These are phyloP conservation scores for Drosophila malerkotliana DNA, from an alignment of 1,140 invertebrate species.

Conservation along the genomic window DNA sequence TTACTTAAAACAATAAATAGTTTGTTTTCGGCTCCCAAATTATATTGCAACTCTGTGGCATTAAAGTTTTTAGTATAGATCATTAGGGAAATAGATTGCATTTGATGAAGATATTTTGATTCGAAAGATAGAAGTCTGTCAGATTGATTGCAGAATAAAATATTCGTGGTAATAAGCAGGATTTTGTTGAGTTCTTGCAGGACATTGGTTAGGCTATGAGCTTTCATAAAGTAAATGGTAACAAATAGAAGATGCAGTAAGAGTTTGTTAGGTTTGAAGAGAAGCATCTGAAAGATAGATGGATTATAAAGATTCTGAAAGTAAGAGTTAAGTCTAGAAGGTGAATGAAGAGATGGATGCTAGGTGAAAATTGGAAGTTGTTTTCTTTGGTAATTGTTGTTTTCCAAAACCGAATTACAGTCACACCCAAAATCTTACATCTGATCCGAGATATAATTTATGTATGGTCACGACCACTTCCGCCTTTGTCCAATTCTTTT, in stretches of 20 bases:
- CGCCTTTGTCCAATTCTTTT: conserved; percentile 40
- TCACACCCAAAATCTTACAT: conserved; percentile 15
- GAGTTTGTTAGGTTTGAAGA: not conserved
- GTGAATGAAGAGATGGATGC: not conserved
- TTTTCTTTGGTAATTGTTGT: not conserved
- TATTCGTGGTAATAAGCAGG: conserved; percentile 31
- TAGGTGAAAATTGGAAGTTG: too few relatives aligned
- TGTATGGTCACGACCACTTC: conserved; percentile 33
- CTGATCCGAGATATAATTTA: conserved; percentile 6
- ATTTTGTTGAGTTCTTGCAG: conserved; percentile 49
- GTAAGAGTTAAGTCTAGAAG: not conserved
- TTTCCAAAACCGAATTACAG: conserved; percentile 1
- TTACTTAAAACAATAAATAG: conserved; percentile 41
- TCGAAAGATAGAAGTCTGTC: not conserved
- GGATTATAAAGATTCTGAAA: not conserved
- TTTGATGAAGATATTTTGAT: conserved; percentile 4
- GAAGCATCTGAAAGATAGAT: conserved; percentile 58
- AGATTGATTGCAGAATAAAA: conserved; percentile 31
- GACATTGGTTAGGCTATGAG: conserved; percentile 4
- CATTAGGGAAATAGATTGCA: conserved; percentile 7
- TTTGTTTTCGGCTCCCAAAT: conserved; percentile 12
- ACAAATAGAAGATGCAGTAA: conserved; percentile 19
- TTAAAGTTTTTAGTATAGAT: conserved; percentile 31
- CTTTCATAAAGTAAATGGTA: not conserved
- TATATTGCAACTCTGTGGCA: conserved; percentile 9